Percentiles rank a stretch among this genome's conserved stretches.
phyloP scores from a whole-genome alignment of 2,888 invertebrate genomes.

The Allophyes oxyacanthae region DNA sequence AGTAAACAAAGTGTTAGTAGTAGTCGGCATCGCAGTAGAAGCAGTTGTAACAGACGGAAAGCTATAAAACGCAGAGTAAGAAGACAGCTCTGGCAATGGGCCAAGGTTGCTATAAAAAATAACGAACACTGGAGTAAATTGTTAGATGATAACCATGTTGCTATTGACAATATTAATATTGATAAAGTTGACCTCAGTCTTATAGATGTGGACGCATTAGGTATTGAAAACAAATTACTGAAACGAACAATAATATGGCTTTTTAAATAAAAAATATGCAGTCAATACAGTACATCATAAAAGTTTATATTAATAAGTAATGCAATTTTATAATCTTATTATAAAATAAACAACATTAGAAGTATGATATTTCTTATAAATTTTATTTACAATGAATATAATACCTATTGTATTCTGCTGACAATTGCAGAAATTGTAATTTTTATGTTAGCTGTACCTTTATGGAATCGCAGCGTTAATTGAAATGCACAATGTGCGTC shows the following conservation, averaged over 20 bases:
- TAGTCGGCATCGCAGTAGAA: not conserved
- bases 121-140: constrained; percentile 53
- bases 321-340: not conserved
- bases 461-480: constrained; percentile 61
- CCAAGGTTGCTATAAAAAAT: constrained; percentile 55
- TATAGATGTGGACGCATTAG: constrained; percentile 59
- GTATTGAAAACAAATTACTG: constrained; percentile 60
- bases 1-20: constrained; percentile 10
- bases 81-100: constrained; percentile 59
- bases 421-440: constrained; percentile 1
- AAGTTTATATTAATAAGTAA: not conserved
- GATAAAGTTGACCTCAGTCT: constrained; percentile 58
- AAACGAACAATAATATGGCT: constrained; percentile 59
- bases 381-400: not conserved
- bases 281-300: no score
- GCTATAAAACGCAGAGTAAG: constrained; percentile 54
- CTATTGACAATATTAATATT: constrained; percentile 61
- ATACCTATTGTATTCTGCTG: no score
- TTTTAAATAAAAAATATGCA: constrained; percentile 52
- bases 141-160: constrained; percentile 56
- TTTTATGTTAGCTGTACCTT: constrained; percentile 54
- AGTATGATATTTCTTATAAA: not conserved
- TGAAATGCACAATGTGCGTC: constrained; percentile 55
- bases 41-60: constrained; percentile 28
- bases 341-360: constrained; percentile 1